Conservation (phyloP, 2,888 invertebrate genomes). For the Zootermopsis nevadensis region DNA sequence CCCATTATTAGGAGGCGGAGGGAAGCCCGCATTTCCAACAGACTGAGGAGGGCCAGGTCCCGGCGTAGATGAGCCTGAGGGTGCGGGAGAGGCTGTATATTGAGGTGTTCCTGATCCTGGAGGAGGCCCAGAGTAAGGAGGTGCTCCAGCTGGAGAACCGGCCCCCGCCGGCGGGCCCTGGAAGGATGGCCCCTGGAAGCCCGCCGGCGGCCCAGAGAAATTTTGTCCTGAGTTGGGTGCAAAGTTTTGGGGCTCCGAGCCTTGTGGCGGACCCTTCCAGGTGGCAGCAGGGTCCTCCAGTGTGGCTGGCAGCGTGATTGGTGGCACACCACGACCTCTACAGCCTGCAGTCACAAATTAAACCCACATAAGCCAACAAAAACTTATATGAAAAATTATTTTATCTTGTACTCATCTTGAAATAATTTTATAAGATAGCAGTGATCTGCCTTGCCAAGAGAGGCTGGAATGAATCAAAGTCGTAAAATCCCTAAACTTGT, state of each 20-base stretch:
- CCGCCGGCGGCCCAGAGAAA: conserved; percentile 71
- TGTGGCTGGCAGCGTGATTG: conserved; percentile 76
- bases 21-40: conserved; percentile 67
- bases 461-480: no score
- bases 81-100: conserved; percentile 88
- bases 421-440: no score
- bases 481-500: no score
- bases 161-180: conserved; percentile 77
- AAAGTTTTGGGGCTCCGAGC: conserved; percentile 71
- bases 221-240: conserved; percentile 70
- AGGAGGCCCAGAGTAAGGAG: conserved; percentile 74
- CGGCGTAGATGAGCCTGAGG: conserved; percentile 84
- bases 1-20: conserved; percentile 62
- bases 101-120: conserved; percentile 83
- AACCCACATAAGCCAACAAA: background rate
- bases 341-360: conserved; percentile 70
- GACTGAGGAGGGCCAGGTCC: conserved; percentile 74
- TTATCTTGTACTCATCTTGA: background rate
- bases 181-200: conserved; percentile 68
- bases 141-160: conserved; percentile 79
- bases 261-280: conserved; percentile 83
- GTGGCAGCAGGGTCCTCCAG: conserved; percentile 80
- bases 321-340: conserved; percentile 81
- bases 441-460: no score
- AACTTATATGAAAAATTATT: background rate